Evolutionary conservation across 2,888 invertebrate genomes (phyloP).

Genomic region (Drosophila engyochracea): DNA sequence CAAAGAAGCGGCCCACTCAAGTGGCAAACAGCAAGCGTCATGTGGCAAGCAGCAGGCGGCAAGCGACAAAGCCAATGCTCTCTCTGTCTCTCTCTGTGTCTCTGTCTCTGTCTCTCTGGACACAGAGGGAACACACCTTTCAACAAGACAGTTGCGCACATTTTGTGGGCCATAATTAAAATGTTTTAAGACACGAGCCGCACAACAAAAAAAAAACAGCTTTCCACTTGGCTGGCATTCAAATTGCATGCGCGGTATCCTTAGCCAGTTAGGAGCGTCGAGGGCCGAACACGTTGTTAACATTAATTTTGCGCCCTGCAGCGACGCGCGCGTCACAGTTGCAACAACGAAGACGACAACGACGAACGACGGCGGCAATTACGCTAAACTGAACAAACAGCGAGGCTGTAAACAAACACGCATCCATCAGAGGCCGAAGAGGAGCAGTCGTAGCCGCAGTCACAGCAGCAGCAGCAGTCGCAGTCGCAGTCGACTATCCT

Average conservation of each 20-base stretch:
- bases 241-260: conserved; percentile 58
- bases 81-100: background rate
- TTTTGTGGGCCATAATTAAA: conserved; percentile 81
- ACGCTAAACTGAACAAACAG: conserved; percentile 84
- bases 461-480: background rate
- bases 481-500: background rate
- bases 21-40: conserved; percentile 31
- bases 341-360: conserved; percentile 35
- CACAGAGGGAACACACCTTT: conserved; percentile 48
- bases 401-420: conserved; percentile 82
- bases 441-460: background rate
- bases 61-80: conserved; percentile 25
- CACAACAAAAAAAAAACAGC: background rate
- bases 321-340: conserved; percentile 68
- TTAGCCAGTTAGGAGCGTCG: conserved; percentile 11
- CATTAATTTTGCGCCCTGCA: conserved; percentile 82
- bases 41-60: conserved; percentile 27
- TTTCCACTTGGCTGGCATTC: conserved; percentile 46
- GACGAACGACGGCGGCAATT: conserved; percentile 72
- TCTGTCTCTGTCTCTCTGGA: background rate
- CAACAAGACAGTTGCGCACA: conserved; percentile 59
- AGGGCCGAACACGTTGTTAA: conserved; percentile 82
- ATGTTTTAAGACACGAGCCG: conserved; percentile 71
- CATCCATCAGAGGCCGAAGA: conserved; percentile 67
- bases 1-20: conserved; percentile 52